Evolutionary conservation across 2,113 vertebrate genomes (phyloP).

Genomic region (Neotoma lepida): DNA sequence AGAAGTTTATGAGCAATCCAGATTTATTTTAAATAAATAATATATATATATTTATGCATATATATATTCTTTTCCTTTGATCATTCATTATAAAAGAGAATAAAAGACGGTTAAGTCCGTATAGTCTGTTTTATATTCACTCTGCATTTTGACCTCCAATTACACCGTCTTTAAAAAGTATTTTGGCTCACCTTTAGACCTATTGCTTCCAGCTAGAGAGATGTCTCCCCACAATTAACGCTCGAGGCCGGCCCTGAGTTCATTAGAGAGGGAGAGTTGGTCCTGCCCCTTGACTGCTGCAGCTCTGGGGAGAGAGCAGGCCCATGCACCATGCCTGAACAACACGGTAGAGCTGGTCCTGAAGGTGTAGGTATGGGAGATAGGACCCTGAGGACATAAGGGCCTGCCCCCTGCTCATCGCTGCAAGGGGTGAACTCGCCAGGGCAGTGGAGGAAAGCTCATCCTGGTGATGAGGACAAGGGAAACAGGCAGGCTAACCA

Average conservation of each 20-base stretch:
- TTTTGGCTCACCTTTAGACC: not conserved
- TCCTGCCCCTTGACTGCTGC: too few species aligned
- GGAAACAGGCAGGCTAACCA: not conserved
- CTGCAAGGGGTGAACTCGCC: not conserved
- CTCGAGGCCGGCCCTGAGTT: not conserved
- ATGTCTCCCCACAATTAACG: not conserved
- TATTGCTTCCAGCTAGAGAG: not conserved
- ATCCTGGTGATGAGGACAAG: not conserved
- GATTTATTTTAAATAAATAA: conserved; percentile 21
- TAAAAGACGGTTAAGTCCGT: conserved; percentile 57
- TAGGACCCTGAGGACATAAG: not conserved
- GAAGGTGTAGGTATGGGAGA: not conserved
- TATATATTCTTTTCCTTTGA: not conserved
- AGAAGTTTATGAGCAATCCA: conserved; percentile 34
- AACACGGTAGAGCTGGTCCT: too few species aligned
- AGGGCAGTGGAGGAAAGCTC: not conserved
- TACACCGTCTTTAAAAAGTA: not conserved
- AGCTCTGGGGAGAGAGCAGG: too few species aligned
- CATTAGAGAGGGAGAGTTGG: too few species aligned
- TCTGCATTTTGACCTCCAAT: not conserved
- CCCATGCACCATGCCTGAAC: too few species aligned
- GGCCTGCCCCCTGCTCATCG: not conserved
- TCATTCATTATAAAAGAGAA: conserved; percentile 63
- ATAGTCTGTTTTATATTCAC: conserved; percentile 56
- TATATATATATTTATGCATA: too few species aligned